These are phyloP conservation scores for Aphelocoma californica DNA, from an alignment of 2,797 vertebrate genomes.

Conservation along the genomic window DNA sequence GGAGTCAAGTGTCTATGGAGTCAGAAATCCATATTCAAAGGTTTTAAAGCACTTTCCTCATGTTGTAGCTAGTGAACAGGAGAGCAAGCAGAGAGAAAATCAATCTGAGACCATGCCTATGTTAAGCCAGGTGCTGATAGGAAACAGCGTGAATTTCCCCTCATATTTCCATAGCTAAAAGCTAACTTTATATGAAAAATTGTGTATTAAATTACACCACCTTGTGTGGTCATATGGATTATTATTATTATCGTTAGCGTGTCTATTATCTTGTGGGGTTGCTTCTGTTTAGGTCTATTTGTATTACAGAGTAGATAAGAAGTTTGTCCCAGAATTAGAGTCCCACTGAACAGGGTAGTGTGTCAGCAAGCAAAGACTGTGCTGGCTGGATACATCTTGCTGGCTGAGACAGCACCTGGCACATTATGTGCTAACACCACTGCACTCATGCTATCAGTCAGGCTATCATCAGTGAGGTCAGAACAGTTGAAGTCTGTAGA, in stretches of 20 bases:
- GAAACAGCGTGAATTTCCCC: neutral
- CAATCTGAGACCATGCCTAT: neutral
- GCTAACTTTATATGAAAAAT: neutral
- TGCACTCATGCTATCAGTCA: neutral
- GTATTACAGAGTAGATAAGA: neutral
- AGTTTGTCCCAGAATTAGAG: neutral
- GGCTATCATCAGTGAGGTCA: neutral
- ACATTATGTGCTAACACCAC: neutral
- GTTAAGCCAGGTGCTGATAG: neutral
- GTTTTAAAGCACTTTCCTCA: neutral
- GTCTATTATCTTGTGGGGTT: neutral
- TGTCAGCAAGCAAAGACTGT: neutral
- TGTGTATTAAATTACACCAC: neutral
- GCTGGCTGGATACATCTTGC: neutral
- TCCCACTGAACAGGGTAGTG: neutral
- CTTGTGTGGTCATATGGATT: neutral
- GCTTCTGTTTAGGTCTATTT: neutral
- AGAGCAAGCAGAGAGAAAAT: neutral
- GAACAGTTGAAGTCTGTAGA: neutral
- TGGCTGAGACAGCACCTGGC: neutral
- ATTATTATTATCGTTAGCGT: neutral
- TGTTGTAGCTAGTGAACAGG: neutral
- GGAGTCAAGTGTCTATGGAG: neutral
- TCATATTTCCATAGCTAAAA: neutral
- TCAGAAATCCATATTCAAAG: neutral